These are phyloP conservation scores for Apantesis nais DNA, from an alignment of 2,888 invertebrate species.

Conservation along the genomic window DNA sequence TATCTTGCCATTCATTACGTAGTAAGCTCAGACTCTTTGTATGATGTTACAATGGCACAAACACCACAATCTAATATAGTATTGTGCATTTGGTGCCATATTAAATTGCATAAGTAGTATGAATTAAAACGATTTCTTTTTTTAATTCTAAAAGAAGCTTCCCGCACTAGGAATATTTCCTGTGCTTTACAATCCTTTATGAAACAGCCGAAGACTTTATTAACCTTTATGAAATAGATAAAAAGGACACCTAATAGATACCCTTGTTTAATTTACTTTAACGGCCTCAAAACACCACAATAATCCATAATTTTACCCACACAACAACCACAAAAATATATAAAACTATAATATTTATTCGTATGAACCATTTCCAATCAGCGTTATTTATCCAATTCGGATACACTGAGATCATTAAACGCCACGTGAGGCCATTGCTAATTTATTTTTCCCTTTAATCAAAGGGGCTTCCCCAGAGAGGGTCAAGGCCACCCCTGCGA, in stretches of 20 bases:
- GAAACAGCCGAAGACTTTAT: too few species aligned
- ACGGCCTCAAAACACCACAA: too few species aligned
- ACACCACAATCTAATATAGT: not conserved
- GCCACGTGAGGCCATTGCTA: slow-evolving; percentile 19
- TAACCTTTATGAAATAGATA: too few species aligned
- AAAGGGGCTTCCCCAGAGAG: slow-evolving; percentile 17
- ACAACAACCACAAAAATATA: not conserved
- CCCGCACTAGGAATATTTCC: too few species aligned
- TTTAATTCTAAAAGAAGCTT: too few species aligned
- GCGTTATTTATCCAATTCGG: slow-evolving; percentile 7
- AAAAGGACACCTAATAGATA: too few species aligned
- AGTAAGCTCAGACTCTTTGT: too few species aligned
- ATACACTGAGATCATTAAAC: slow-evolving; percentile 10
- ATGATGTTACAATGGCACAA: not conserved
- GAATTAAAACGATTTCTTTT: not conserved
- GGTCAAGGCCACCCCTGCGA: slow-evolving; percentile 27
- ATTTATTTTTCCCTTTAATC: slow-evolving; percentile 46
- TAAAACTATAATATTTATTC: slow-evolving; percentile 1
- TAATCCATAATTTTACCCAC: too few species aligned
- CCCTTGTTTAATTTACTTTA: too few species aligned
- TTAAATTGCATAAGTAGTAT: not conserved
- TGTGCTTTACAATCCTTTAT: too few species aligned
- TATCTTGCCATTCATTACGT: too few species aligned
- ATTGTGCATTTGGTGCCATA: not conserved
- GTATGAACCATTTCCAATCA: slow-evolving; percentile 12